phyloP scores from a whole-genome alignment of 1,140 invertebrate species.

The Acromyrmex echinatior region DNA sequence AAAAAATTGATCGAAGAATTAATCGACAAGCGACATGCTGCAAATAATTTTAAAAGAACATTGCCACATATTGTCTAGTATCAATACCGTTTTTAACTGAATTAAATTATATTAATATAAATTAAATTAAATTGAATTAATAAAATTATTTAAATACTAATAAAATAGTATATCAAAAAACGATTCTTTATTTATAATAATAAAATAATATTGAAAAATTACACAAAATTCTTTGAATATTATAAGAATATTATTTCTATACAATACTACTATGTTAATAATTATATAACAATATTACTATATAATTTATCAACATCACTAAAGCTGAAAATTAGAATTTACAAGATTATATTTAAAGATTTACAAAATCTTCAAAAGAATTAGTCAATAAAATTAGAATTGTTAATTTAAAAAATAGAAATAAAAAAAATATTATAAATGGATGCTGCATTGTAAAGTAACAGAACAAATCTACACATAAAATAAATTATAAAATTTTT shows the following conservation, averaged over 20 bases:
- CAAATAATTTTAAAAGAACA: background rate
- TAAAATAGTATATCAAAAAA: background rate
- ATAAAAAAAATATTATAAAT: background rate
- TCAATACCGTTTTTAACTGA: background rate
- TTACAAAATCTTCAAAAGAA: background rate
- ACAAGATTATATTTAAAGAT: background rate
- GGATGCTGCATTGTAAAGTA: background rate
- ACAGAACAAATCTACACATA: background rate
- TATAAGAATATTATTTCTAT: background rate
- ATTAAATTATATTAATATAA: constrained; percentile 5
- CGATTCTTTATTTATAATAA: background rate
- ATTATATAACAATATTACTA: background rate
- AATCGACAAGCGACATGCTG: background rate
- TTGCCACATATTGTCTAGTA: too few species aligned
- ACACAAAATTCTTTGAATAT: background rate
- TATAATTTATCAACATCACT: background rate
- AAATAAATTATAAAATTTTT: background rate
- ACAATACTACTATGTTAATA: background rate
- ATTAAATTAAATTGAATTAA: background rate
- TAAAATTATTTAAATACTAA: background rate
- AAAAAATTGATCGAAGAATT: constrained; percentile 1
- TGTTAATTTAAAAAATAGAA: too few species aligned
- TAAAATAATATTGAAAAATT: background rate
- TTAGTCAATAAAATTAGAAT: background rate
- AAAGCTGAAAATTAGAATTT: background rate